Evolutionary conservation across 2,888 invertebrate species (phyloP), one percentile per base, ranked within the genome.

Genomic region (Megastigmus dorsalis): DNA sequence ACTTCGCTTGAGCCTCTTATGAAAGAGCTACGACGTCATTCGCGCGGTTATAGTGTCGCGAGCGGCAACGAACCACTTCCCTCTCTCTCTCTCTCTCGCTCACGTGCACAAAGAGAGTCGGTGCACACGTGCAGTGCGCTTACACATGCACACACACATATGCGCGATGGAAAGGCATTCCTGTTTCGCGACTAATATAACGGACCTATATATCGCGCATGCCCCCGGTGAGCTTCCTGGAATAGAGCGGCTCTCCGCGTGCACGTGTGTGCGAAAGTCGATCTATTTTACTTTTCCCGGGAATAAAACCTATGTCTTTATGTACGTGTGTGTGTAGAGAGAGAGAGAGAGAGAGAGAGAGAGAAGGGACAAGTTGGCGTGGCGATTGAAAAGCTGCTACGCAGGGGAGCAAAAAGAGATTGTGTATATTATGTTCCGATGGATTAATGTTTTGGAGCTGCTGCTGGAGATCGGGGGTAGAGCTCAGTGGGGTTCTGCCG

Each of bases 11-110:
- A 41, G 55, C 9, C 57, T 67, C 57, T 68, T 68, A 68, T 28
- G 68, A 68, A 68, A 68, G 68, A 57, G 36, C 20, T 43, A 9
- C 43, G n/a, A 55, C 66, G 66, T 66, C 55, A 66, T 55, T 55
- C 38, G 63, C n/a, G n/a, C n/a, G n/a, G n/a, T n/a, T n/a, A n/a
- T n/a, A 45, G 36, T 30, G 38, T 43, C 28, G 20, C 43, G 9
- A 10, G 36, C n/a, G 41, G 30, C 57, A 9, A 15, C 20, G 36
- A n/a, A n/a, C n/a, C 33, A n/a, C 55, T 54, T 41, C 52, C 15
- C 41, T 23, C 63, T 65, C 7, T 63, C 13, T 48, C 23, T 20
- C 52, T 18, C 38, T 38, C 13, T 3, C 3, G 20, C 15, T 33
- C n/a, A 13, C 23, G 43, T 9, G n/a, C 45, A 54, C 36, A 57